A percentile compares a stretch with the other conserved stretches of the same genome.
Evolutionary conservation across 2,888 invertebrate genomes (phyloP).

Genomic region (Cyclophora albipunctata): DNA sequence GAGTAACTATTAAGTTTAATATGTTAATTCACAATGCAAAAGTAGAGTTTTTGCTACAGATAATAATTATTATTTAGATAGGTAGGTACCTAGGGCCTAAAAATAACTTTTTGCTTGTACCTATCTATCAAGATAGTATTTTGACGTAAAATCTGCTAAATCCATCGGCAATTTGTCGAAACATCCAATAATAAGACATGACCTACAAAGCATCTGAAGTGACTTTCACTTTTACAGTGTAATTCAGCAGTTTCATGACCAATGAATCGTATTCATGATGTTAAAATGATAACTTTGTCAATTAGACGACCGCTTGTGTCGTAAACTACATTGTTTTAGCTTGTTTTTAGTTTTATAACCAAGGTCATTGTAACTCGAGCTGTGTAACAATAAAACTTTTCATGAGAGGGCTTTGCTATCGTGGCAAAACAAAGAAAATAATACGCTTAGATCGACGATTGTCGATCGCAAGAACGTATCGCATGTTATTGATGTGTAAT

Average conservation of each 20-base stretch:
- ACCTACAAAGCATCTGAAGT: no score
- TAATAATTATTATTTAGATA: no score
- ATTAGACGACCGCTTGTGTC: conserved; percentile 14
- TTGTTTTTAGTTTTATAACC: conserved; percentile 31
- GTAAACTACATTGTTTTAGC: conserved; percentile 30
- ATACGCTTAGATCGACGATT: conserved; percentile 11
- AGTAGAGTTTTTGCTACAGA: no score
- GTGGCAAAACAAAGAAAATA: conserved; percentile 39
- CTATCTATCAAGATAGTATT: no score
- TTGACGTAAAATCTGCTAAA: no score
- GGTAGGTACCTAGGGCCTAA: no score
- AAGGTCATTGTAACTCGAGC: conserved; percentile 46
- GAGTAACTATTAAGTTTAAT: no score
- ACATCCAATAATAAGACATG: no score
- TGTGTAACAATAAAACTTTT: conserved; percentile 51
- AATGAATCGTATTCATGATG: neutral
- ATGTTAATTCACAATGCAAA: no score
- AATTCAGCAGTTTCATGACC: neutral
- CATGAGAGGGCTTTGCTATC: conserved; percentile 33
- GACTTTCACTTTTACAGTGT: conserved; percentile 24
- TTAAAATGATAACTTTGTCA: neutral
- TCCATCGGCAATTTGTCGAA: no score
- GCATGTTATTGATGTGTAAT: conserved; percentile 20
- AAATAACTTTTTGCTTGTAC: no score
- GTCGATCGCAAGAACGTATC: conserved; percentile 24